Conservation (phyloP, 2,888 invertebrate genomes). For the Thecocarcelia acutangulata region DNA sequence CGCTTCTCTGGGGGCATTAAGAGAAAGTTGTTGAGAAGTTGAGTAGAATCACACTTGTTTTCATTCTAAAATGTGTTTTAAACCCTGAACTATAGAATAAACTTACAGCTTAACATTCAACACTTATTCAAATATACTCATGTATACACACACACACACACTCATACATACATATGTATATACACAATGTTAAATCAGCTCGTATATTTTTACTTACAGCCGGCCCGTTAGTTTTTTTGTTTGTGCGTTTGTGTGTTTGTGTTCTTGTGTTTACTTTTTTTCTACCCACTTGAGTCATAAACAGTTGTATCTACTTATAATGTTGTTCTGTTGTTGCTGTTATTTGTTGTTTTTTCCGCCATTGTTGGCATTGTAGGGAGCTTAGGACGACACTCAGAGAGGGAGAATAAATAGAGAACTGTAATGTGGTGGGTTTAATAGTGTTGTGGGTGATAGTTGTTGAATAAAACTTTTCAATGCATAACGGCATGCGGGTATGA, state of each 20-base stretch:
- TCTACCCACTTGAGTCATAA: conserved; percentile 52
- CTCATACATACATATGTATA: not conserved
- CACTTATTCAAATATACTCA: conserved; percentile 19
- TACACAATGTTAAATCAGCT: not conserved
- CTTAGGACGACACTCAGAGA: not conserved
- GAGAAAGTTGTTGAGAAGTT: not conserved
- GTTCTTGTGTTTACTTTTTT: conserved; percentile 10
- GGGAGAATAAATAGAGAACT: conserved; percentile 3
- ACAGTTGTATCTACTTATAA: conserved; percentile 49
- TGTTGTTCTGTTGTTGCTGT: conserved; percentile 20
- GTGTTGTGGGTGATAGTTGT: conserved; percentile 10
- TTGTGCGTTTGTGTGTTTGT: conserved; percentile 24
- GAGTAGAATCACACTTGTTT: conserved; percentile 5
- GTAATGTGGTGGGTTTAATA: not conserved
- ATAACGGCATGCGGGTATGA: conserved; percentile 1
- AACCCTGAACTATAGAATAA: conserved; percentile 39
- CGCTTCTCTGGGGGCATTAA: not conserved
- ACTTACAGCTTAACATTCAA: conserved; percentile 15
- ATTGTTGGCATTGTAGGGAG: conserved; percentile 12
- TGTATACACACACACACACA: conserved; percentile 5
- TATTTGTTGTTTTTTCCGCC: conserved; percentile 9
- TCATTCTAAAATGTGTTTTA: conserved; percentile 31
- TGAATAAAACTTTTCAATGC: conserved; percentile 36
- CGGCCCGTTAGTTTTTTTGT: conserved; percentile 35
- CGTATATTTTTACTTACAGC: too few species aligned